Evolutionary conservation across 2,797 vertebrate species (phyloP).

Genomic region (Alectoris magna): DNA sequence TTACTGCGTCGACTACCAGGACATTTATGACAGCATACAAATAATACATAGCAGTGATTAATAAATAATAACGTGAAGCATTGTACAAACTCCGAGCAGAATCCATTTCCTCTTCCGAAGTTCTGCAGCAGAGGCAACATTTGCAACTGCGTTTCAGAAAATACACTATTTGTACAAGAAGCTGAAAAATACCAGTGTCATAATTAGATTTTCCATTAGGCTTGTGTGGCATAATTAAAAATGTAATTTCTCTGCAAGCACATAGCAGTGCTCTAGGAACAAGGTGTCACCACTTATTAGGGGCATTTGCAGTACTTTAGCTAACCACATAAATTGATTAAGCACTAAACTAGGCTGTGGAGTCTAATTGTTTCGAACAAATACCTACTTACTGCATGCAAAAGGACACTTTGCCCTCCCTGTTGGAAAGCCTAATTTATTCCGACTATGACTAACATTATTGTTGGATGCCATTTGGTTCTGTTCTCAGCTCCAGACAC

Average conservation of each 20-base stretch:
- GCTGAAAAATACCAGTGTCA: conserved; percentile 65
- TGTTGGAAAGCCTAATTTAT: background rate
- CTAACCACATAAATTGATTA: conserved; percentile 41
- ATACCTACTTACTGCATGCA: conserved; percentile 6
- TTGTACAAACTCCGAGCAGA: background rate
- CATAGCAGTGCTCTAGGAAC: conserved; percentile 64
- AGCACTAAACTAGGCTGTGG: conserved; percentile 33
- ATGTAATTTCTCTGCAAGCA: conserved; percentile 76
- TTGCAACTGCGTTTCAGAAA: conserved; percentile 1
- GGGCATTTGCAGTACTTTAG: conserved; percentile 31
- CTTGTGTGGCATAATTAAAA: conserved; percentile 79
- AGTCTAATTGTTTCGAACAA: conserved; percentile 61
- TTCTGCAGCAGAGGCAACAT: background rate
- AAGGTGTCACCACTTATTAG: conserved; percentile 75
- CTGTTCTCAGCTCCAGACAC: background rate
- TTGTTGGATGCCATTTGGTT: background rate
- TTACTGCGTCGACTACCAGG: background rate
- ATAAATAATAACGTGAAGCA: conserved; percentile 8
- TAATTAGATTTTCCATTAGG: conserved; percentile 80
- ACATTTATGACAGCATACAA: conserved; percentile 4
- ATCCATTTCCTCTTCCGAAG: conserved; percentile 1
- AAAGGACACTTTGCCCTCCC: background rate
- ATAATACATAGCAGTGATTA: conserved; percentile 22
- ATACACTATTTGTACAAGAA: background rate
- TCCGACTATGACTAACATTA: background rate